These are phyloP conservation scores for Sphaerophoria rueppellii DNA, from an alignment of 2,888 invertebrate genomes.

Conservation along the genomic window DNA sequence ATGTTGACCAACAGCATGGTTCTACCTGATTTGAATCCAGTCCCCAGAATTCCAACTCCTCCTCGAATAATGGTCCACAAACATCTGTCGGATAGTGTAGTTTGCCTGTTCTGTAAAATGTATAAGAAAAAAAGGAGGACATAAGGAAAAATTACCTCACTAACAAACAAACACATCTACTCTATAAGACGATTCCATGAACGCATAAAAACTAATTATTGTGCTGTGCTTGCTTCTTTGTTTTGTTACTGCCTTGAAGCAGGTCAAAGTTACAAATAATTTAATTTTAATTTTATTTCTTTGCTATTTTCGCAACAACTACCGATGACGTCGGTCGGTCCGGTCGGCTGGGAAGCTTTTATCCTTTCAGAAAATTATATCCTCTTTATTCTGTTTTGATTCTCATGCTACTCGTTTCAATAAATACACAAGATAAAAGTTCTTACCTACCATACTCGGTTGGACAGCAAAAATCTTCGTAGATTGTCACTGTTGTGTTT, in stretches of 20 bases:
- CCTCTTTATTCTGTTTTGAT: conserved; percentile 12
- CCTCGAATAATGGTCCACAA: conserved; percentile 98
- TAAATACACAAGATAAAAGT: conserved; percentile 53
- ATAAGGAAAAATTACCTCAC: conserved; percentile 1
- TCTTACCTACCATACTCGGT: conserved; percentile 20
- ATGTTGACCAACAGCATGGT: conserved; percentile 99
- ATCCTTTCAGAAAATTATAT: conserved; percentile 29
- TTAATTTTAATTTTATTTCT: conserved; percentile 62
- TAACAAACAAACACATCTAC: conserved; percentile 1
- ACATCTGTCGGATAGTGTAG: conserved; percentile 98
- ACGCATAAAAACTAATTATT: conserved; percentile 53
- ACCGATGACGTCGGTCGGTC: neutral
- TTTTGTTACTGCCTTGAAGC: conserved; percentile 7
- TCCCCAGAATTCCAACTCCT: conserved; percentile 98
- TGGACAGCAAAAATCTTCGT: conserved; percentile 31
- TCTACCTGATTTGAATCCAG: conserved; percentile 98
- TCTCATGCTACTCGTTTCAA: conserved; percentile 10
- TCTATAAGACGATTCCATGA: conserved; percentile 1
- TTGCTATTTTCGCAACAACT: neutral
- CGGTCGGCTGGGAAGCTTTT: neutral
- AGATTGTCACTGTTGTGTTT: neutral
- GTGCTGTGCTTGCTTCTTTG: conserved; percentile 6
- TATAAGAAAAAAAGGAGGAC: conserved; percentile 5
- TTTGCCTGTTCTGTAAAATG: conserved; percentile 90
- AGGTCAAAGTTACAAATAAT: conserved; percentile 57